phyloP scores from a whole-genome alignment of 2,797 vertebrate genomes.

The Saxicola maurus region DNA sequence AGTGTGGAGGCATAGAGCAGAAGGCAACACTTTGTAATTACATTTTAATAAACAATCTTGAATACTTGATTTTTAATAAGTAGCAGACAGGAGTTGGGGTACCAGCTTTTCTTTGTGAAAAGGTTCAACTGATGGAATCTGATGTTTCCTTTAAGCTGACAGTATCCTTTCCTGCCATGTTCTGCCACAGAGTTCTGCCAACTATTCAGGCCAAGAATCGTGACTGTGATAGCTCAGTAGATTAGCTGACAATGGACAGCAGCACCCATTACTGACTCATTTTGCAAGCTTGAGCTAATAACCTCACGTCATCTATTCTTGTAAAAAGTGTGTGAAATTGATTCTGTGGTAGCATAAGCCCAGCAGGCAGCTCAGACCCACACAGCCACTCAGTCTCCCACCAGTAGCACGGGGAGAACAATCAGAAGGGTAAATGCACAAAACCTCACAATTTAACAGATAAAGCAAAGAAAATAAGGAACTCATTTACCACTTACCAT shows the following conservation, averaged over 20 bases:
- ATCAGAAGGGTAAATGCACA: not conserved
- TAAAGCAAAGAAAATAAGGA: not conserved
- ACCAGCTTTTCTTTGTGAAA: slow-evolving; percentile 6
- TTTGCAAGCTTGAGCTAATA: not conserved
- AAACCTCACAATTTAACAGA: not conserved
- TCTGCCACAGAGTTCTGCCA: not conserved
- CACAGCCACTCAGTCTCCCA: not conserved
- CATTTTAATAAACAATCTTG: slow-evolving; percentile 53
- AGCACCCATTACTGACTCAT: not conserved
- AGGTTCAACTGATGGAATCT: not conserved
- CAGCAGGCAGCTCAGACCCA: not conserved
- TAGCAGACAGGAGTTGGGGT: slow-evolving; percentile 22
- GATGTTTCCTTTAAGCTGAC: not conserved
- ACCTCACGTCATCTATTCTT: not conserved
- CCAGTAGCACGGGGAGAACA: not conserved
- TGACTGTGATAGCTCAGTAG: not conserved
- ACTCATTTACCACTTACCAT: not conserved
- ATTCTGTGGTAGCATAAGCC: not conserved
- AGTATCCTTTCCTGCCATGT: not conserved
- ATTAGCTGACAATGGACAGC: not conserved
- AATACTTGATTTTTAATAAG: slow-evolving; percentile 62
- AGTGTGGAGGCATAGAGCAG: slow-evolving; percentile 34
- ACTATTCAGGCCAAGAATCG: not conserved
- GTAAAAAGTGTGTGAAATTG: not conserved
- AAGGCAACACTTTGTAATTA: slow-evolving; percentile 32